Percentiles rank a stretch among this genome's conserved stretches.
Evolutionary conservation across 2,888 invertebrate genomes (phyloP).

Genomic region (Argynnis bischoffii): DNA sequence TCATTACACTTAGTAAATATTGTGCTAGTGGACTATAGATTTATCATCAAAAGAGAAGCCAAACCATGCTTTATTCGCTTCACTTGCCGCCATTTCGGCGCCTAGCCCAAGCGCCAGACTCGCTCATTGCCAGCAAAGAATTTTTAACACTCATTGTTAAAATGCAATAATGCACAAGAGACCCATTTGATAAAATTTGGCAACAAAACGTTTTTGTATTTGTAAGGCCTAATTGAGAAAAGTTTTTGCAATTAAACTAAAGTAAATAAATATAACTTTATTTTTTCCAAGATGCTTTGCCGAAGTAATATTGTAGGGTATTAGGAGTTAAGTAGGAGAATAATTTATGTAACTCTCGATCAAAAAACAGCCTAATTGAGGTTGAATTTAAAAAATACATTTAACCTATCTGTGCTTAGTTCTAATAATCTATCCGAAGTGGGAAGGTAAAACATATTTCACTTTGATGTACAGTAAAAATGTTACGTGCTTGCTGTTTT

Average conservation of each 20-base stretch:
- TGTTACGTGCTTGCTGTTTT: too few species aligned
- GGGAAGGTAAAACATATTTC: too few species aligned
- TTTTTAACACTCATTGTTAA: conserved; percentile 28
- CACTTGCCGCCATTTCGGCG: conserved; percentile 35
- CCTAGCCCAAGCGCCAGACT: conserved; percentile 28
- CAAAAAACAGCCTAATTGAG: too few species aligned
- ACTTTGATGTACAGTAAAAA: too few species aligned
- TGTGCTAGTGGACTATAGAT: conserved; percentile 32
- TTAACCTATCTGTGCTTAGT: too few species aligned
- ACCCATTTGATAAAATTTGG: conserved; percentile 10
- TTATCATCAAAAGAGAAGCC: conserved; percentile 35
- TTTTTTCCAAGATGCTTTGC: too few species aligned
- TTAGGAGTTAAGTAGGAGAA: too few species aligned
- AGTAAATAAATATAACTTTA: not conserved
- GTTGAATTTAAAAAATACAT: too few species aligned
- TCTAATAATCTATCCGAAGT: too few species aligned
- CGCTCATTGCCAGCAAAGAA: conserved; percentile 36
- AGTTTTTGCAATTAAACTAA: not conserved
- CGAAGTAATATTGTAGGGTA: too few species aligned
- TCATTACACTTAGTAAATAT: conserved; percentile 30
- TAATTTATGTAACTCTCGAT: too few species aligned
- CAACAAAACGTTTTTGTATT: not conserved
- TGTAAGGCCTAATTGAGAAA: not conserved
- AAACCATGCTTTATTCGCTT: conserved; percentile 38
- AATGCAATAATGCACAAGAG: conserved; percentile 29